Evolutionary conservation across 2,113 vertebrate species (phyloP).

Genomic region (Falco punctatus): DNA sequence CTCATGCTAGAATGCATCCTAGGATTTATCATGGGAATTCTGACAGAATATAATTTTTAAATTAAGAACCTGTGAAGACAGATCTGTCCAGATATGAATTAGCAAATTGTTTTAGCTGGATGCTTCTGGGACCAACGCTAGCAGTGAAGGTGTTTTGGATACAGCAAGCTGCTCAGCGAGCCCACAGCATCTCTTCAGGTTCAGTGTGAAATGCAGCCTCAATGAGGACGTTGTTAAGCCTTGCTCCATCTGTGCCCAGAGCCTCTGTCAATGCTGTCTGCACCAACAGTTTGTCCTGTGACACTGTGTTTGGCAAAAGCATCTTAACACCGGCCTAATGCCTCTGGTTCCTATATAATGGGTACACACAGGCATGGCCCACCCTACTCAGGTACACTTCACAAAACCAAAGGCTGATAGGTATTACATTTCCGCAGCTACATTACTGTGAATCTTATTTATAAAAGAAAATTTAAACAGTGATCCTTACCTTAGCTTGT

Average conservation of each 20-base stretch:
- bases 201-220: not conserved
- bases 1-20: not conserved
- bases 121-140: not conserved
- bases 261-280: not conserved
- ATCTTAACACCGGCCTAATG: not conserved
- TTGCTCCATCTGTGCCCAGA: not conserved
- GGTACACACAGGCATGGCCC: not conserved
- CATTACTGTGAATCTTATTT: not conserved
- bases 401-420: not conserved
- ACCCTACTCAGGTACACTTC: not conserved
- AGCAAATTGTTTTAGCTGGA: not conserved
- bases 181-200: not conserved
- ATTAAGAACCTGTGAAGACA: not conserved
- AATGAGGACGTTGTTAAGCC: not conserved
- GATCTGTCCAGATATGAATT: not conserved
- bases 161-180: not conserved
- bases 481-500: slow-evolving; percentile 87
- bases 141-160: not conserved
- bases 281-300: not conserved
- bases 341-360: not conserved
- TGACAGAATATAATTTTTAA: not conserved
- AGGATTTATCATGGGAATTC: not conserved
- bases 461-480: not conserved
- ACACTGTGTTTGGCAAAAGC: not conserved
- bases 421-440: not conserved